Conservation (phyloP, 2,888 invertebrate genomes). For the Nymphalis urticae region DNA sequence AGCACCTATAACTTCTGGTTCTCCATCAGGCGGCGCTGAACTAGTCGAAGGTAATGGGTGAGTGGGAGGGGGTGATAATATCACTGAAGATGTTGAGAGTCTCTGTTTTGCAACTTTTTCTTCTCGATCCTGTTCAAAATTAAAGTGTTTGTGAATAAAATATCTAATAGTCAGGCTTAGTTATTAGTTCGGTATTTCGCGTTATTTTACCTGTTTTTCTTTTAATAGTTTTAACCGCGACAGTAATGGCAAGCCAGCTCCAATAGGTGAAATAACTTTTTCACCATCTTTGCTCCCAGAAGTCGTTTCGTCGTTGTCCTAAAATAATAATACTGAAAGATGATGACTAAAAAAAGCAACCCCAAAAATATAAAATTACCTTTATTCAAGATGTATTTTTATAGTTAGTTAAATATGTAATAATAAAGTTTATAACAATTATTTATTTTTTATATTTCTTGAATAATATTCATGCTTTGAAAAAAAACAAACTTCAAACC, state of each 20-base stretch:
- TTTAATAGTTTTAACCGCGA: slow-evolving; percentile 89
- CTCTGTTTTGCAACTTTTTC: slow-evolving; percentile 77
- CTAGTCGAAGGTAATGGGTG: slow-evolving; percentile 84
- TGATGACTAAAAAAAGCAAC: not conserved
- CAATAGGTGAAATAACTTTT: slow-evolving; percentile 87
- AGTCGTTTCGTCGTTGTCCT: slow-evolving; percentile 74
- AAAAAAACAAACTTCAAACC: no score
- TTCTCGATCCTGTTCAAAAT: slow-evolving; percentile 69
- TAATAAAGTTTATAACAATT: no score
- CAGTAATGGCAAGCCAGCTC: slow-evolving; percentile 91
- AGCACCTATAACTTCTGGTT: slow-evolving; percentile 85
- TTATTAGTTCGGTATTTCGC: not conserved
- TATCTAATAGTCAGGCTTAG: not conserved
- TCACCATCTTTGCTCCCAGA: slow-evolving; percentile 78
- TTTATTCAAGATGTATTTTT: no score
- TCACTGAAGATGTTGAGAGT: slow-evolving; percentile 62
- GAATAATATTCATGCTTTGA: no score
- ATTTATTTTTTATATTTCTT: no score
- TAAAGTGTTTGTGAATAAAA: not conserved
- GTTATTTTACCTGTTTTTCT: slow-evolving; percentile 87
- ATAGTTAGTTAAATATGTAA: no score
- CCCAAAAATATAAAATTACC: no score
- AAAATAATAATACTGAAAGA: not conserved
- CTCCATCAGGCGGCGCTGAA: slow-evolving; percentile 78
- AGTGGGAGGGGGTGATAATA: slow-evolving; percentile 69